These are phyloP conservation scores for Dryomyza anilis DNA, from an alignment of 2,888 invertebrate species.

Conservation along the genomic window DNA sequence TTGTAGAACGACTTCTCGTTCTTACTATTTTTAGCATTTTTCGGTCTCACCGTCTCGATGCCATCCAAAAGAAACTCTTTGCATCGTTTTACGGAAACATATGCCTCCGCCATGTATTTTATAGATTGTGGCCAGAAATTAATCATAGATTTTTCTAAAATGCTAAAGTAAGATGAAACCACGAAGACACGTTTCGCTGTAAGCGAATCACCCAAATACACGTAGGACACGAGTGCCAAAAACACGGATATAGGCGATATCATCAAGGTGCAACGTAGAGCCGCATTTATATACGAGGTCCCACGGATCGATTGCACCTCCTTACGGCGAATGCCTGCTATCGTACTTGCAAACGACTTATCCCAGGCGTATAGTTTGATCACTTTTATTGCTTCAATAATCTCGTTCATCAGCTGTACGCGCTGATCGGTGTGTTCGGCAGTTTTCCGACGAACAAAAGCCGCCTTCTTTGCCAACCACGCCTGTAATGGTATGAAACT, in stretches of 20 bases:
- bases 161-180: slow-evolving; percentile 80
- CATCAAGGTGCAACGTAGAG: slow-evolving; percentile 74
- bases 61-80: slow-evolving; percentile 67
- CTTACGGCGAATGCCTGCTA: slow-evolving; percentile 74
- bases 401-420: slow-evolving; percentile 87
- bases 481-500: slow-evolving; percentile 78
- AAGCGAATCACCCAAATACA: slow-evolving; percentile 68
- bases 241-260: slow-evolving; percentile 81
- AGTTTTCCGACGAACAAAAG: slow-evolving; percentile 70
- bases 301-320: slow-evolving; percentile 73
- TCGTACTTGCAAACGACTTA: slow-evolving; percentile 74
- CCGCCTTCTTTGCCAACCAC: slow-evolving; percentile 73
- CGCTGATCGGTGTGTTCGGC: slow-evolving; percentile 83
- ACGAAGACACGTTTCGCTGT: slow-evolving; percentile 80
- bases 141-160: slow-evolving; percentile 76
- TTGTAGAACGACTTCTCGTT: slow-evolving; percentile 30
- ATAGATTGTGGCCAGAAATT: slow-evolving; percentile 82
- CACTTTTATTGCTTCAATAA: slow-evolving; percentile 80
- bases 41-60: slow-evolving; percentile 43
- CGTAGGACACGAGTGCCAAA: slow-evolving; percentile 73
- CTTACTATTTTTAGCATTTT: slow-evolving; percentile 30
- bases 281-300: slow-evolving; percentile 71
- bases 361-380: slow-evolving; percentile 93
- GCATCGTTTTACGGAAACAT: slow-evolving; percentile 74
- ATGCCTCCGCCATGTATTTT: slow-evolving; percentile 75